Base-by-base conservation (phyloP, 2,113 vertebrate species). In the Periophthalmodon schlosseri region DNA sequence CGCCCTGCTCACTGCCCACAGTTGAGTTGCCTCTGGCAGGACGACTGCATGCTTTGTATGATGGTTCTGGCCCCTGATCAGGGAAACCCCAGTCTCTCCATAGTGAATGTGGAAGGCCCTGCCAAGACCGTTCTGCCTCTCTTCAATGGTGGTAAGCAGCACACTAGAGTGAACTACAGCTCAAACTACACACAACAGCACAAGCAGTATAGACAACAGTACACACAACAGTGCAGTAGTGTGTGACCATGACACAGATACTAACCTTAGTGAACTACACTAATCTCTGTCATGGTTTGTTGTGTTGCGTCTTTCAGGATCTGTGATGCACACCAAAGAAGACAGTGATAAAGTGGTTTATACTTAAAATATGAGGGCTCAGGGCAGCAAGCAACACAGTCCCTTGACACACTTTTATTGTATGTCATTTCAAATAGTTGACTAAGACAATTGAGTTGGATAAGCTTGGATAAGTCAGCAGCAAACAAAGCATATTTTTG, bases 51-150 rank as follows among this genome's bases (percentile, higher is more conserved):
- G 91, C 90, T 92, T 91, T 91, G 89, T 91, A 89, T 88, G 88
- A 87, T 92, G 88, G 84, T 93, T 91, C 90, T 93, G 91, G 90
- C 88, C 56, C 65, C 69, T 47, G 78, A 83, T 90, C 88, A 92
- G 91, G 91, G 90, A 92, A 93, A 93, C 91, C 91, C 91, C 91
- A 92, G 90, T 91, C 84, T 92, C 87, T 89, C 90, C 88, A 84
- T 88, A 86, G 89, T 89, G 89, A 90, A 91, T 88, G 83, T 79
- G 34, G 76, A 88, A 75, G 70, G 23, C 75, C 75, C 77, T 87
- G 87, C 87, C 88, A 90, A 86, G 87, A 87, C 87, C 83, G 87
- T 91, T 91, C 86, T 92, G 85, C 80, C 80, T 87, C 88, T 79
- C 78, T 90, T 90, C 86, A 89, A 87, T 85, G 84, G 84, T 72